phyloP scores from a whole-genome alignment of 2,113 vertebrate genomes.

The Montifringilla adamsi region DNA sequence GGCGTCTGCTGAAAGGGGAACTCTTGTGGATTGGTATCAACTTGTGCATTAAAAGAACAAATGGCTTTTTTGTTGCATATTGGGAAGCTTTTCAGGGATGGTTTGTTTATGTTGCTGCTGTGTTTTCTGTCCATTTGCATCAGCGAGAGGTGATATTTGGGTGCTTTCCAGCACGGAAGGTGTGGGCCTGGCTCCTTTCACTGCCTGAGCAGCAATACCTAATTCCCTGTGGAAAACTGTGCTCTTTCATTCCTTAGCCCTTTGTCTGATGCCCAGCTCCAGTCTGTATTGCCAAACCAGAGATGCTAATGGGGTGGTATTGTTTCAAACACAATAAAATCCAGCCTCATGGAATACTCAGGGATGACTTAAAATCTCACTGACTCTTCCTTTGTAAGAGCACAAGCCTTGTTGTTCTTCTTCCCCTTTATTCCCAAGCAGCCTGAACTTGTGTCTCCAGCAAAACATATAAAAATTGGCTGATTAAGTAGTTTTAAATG shows the following conservation, averaged over 20 bases:
- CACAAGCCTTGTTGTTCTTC: background rate
- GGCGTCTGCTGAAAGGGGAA: slow-evolving; percentile 28
- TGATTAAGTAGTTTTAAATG: background rate
- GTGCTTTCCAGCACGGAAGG: background rate
- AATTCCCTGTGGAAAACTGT: background rate
- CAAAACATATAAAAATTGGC: background rate
- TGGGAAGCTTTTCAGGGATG: background rate
- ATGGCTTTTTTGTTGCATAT: background rate
- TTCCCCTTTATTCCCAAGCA: background rate
- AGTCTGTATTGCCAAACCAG: background rate
- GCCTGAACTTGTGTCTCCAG: background rate
- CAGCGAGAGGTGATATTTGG: background rate
- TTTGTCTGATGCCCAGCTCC: background rate
- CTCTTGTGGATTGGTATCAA: background rate
- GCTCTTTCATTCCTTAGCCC: background rate
- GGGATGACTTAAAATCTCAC: background rate
- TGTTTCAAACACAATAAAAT: background rate
- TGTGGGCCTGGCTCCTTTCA: background rate
- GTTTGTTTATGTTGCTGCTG: slow-evolving; percentile 10
- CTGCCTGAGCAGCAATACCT: background rate
- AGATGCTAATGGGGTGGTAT: background rate
- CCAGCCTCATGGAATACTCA: background rate
- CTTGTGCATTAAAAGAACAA: background rate
- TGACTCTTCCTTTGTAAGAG: background rate
- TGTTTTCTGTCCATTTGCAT: background rate